These are phyloP conservation scores for Marmota monax DNA, from an alignment of 2,113 vertebrate species.

Conservation along the genomic window DNA sequence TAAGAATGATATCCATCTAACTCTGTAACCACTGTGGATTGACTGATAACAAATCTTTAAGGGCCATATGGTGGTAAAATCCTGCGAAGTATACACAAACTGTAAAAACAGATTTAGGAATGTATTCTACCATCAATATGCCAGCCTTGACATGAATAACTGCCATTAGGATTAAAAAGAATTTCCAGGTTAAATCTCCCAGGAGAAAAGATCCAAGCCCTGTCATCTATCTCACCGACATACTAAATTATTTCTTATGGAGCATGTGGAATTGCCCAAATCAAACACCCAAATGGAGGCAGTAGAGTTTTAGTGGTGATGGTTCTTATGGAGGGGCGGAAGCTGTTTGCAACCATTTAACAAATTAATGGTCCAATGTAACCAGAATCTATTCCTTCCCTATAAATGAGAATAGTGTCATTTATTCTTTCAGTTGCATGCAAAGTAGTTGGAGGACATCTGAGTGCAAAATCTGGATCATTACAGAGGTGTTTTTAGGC, in stretches of 20 bases:
- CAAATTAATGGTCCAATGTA: conserved; percentile 75
- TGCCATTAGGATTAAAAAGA: conserved; percentile 75
- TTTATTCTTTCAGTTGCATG: conserved; percentile 30
- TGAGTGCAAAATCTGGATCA: conserved; percentile 11
- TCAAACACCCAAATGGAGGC: conserved; percentile 65
- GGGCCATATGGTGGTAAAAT: conserved; percentile 55
- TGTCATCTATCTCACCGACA: conserved; percentile 68
- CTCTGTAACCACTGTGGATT: conserved; percentile 51
- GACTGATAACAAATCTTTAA: conserved; percentile 67
- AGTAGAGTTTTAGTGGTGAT: conserved; percentile 64
- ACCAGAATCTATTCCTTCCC: conserved; percentile 60
- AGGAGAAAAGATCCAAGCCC: conserved; percentile 69
- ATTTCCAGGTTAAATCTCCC: conserved; percentile 77
- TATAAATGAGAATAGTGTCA: conserved; percentile 66
- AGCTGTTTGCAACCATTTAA: conserved; percentile 67
- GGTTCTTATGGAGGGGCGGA: neutral
- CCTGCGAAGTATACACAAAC: conserved; percentile 62
- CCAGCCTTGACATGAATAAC: conserved; percentile 66
- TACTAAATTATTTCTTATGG: conserved; percentile 74
- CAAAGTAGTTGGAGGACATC: conserved; percentile 12
- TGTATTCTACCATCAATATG: conserved; percentile 63
- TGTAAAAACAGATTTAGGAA: conserved; percentile 77
- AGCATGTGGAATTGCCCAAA: conserved; percentile 64
- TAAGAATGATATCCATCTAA: neutral
- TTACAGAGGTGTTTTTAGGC: conserved; percentile 27